Evolutionary conservation across 2,113 vertebrate genomes (phyloP), one percentile per base, ranked within the genome.

Genomic region (Falcunculus frontatus): DNA sequence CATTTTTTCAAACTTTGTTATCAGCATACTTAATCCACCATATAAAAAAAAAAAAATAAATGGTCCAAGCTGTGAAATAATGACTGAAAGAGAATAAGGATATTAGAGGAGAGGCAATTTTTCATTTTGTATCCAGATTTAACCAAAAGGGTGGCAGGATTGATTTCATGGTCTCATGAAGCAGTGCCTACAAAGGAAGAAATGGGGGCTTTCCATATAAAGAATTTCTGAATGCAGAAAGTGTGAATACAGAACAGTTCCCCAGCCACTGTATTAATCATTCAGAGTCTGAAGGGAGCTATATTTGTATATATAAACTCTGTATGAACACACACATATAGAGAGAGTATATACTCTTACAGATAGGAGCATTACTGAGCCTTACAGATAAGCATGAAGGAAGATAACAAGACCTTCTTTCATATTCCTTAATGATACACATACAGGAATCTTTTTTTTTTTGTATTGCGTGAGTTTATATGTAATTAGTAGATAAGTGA

Each of bases 401-500:
- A 78, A 86, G 79, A 90, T 88, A 94, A 44, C 47, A 91, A 77
- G 20, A 16, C 16, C 88, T 95, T 93, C 59, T 90, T 92, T 92
- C 78, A 70, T 88, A 26, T 87, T 88, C 39, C 64, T 94, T 89
- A 94, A 93, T 90, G 72, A 75, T 78, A 92, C 52, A 92, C 37
- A 81, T 64, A 57, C 64, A 78, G 50, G 29, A 80, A 21, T 69
- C 8, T 78, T 56, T 76, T 18, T n/a, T 72, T 55, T 52, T 60
- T 77, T 30, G 4, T 25, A 82, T 91, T 89, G 30, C 89, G 69
- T 92, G 72, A 69, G 44, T 92, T 96, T 75, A 73, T 85, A 89
- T 79, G 37, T 87, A 96, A 96, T 92, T 95, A 93, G 81, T 59
- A 95, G 92, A 77, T 90, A 95, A 97, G 56, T 46, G 41, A 67